A percentile compares a stretch with the other conserved stretches of the same genome.
Evolutionary conservation across 2,888 invertebrate genomes (phyloP).

Genomic region (Prenolepis imparis): DNA sequence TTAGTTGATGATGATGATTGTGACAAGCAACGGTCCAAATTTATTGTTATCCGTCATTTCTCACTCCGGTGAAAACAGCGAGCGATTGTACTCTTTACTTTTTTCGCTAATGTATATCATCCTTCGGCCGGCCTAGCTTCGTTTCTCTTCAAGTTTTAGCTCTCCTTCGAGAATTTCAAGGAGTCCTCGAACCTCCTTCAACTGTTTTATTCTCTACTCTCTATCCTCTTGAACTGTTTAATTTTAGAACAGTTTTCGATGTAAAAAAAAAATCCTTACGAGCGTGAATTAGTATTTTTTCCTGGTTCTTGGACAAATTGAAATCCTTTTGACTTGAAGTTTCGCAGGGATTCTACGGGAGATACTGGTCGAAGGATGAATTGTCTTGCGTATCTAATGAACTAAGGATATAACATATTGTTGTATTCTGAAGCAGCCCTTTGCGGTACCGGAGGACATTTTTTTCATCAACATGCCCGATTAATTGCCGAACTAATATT

Average conservation of each 20-base stretch:
- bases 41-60: constrained; percentile 65
- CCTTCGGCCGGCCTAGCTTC: constrained; percentile 23
- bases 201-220: too few relatives aligned
- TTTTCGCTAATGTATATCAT: constrained; percentile 15
- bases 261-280: too few relatives aligned
- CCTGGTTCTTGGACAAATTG: not conserved
- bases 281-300: not conserved
- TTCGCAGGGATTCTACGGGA: not conserved
- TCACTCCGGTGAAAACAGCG: constrained; percentile 74
- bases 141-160: not conserved
- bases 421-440: constrained; percentile 56
- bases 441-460: constrained; percentile 55
- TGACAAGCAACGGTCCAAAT: constrained; percentile 72
- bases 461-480: constrained; percentile 59
- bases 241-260: not conserved
- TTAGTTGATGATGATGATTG: constrained; percentile 72
- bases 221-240: not conserved
- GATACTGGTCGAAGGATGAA: constrained; percentile 43
- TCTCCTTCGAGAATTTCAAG: not conserved
- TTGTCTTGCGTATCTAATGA: constrained; percentile 32
- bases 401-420: constrained; percentile 56
- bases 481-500: constrained; percentile 44
- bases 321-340: not conserved
- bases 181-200: too few relatives aligned
- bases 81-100: constrained; percentile 64